Conservation (phyloP, 1,140 invertebrate genomes). For the Temnothorax curvispinosus region DNA sequence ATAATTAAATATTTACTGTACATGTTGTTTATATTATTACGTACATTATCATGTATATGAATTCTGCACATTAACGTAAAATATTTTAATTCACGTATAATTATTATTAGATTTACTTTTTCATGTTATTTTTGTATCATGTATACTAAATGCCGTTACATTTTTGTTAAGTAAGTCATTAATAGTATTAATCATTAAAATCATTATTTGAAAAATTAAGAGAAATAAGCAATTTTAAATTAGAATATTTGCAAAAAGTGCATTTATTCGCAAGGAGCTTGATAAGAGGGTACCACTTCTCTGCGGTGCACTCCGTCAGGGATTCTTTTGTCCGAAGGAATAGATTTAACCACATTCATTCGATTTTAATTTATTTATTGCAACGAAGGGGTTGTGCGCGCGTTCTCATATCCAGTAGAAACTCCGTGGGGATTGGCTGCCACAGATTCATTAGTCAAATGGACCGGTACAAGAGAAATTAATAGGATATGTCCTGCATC, state of each 20-base stretch:
- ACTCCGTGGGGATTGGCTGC: conserved; percentile 26
- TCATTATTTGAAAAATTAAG: too few relatives aligned
- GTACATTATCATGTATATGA: neutral
- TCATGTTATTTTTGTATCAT: neutral
- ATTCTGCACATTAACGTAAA: neutral
- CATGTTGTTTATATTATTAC: neutral
- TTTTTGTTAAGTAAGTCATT: neutral
- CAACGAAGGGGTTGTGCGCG: neutral
- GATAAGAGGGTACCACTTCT: conserved; percentile 1
- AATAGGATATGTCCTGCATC: conserved; percentile 71
- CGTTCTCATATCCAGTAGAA: conserved; percentile 15
- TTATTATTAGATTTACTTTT: neutral
- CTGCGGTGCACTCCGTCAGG: neutral
- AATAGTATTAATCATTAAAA: neutral
- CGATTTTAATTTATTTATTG: conserved; percentile 32
- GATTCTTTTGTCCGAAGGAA: conserved; percentile 35
- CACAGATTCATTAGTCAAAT: conserved; percentile 73
- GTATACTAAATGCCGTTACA: neutral
- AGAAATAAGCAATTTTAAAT: neutral
- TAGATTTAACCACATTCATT: neutral
- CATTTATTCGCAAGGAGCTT: neutral
- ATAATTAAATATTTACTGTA: neutral
- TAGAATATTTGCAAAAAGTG: neutral
- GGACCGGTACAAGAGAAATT: conserved; percentile 68
- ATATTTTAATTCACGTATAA: neutral